These are phyloP conservation scores for Parotocinclus haroldoi DNA, from an alignment of 2,797 vertebrate genomes.

Conservation along the genomic window DNA sequence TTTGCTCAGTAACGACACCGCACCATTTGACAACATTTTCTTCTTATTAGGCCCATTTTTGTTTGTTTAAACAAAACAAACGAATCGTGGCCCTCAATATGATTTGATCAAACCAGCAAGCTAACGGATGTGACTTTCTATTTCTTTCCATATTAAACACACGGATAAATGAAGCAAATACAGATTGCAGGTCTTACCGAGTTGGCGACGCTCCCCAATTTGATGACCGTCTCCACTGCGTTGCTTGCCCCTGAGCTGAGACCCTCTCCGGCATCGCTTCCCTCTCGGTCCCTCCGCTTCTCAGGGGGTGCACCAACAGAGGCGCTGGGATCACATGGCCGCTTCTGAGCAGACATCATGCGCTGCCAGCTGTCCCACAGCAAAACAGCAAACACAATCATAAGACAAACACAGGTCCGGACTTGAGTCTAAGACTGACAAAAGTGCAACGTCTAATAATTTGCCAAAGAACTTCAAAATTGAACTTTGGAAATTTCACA, in stretches of 20 bases:
- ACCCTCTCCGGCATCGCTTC: slow-evolving; percentile 65
- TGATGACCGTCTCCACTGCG: slow-evolving; percentile 83
- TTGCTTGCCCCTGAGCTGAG: slow-evolving; percentile 68
- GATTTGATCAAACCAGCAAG: too few relatives aligned
- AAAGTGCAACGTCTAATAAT: too few relatives aligned
- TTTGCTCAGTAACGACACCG: too few relatives aligned
- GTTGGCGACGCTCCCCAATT: slow-evolving; percentile 91
- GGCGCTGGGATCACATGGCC: slow-evolving; percentile 66
- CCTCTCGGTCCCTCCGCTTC: slow-evolving; percentile 70
- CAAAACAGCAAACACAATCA: slow-evolving; percentile 5
- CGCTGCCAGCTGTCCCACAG: slow-evolving; percentile 1
- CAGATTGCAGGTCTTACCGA: slow-evolving; percentile 78
- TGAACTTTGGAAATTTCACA: too few relatives aligned
- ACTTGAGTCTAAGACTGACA: neutral
- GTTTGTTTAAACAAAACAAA: too few relatives aligned
- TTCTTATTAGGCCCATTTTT: too few relatives aligned
- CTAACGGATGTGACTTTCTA: too few relatives aligned
- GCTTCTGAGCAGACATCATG: slow-evolving; percentile 76
- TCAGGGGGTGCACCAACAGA: slow-evolving; percentile 66
- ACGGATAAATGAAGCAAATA: too few relatives aligned
- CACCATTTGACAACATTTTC: too few relatives aligned
- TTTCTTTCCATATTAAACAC: too few relatives aligned
- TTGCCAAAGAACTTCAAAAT: too few relatives aligned
- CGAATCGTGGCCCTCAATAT: too few relatives aligned
- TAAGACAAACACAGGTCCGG: neutral